Base-by-base conservation (phyloP, 2,888 invertebrate species). In the Gisinianus flammeolus region DNA sequence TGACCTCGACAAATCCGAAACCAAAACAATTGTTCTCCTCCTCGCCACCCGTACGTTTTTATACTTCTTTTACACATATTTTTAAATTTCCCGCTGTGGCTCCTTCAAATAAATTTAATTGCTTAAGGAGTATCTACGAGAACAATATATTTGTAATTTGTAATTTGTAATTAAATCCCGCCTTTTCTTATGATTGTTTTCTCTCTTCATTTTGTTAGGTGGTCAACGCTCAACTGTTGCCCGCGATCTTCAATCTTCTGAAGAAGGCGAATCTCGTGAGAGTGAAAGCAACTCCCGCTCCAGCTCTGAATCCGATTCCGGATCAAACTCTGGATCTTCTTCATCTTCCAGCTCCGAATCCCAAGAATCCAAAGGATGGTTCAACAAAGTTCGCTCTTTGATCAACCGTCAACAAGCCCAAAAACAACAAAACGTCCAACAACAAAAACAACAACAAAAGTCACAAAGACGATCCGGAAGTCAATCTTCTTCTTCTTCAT, bases 11-110 rank as follows among this genome's bases (percentile, higher is more conserved):
- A 74, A 81, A 35, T 83, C 83, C 67, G 76, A 79, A 52, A 81
- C 84, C 78, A 83, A 82, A 76, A 84, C 83, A 67, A 77, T 83
- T 28, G 75, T 82, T 30, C 12, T 83, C 33, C 68, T 80, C 52
- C n/a, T 83, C 70, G 30, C 83, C 80, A 66, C 77, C 58, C 58
- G 76, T 52, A n/a, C n/a, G n/a, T n/a, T n/a, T n/a, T n/a, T n/a
- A n/a, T n/a, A n/a, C n/a, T n/a, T n/a, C n/a, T n/a, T n/a, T n/a
- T n/a, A n/a, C n/a, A n/a, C n/a, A n/a, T n/a, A n/a, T n/a, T n/a
- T n/a, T n/a, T n/a, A n/a, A n/a, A n/a, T n/a, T n/a, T n/a, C n/a
- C n/a, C n/a, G n/a, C n/a, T n/a, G n/a, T n/a, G n/a, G n/a, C n/a
- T n/a, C n/a, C n/a, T n/a, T n/a, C n/a, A n/a, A n/a, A n/a, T n/a